Conservation (phyloP, 2,888 invertebrate genomes). For the Hesperia comma region DNA sequence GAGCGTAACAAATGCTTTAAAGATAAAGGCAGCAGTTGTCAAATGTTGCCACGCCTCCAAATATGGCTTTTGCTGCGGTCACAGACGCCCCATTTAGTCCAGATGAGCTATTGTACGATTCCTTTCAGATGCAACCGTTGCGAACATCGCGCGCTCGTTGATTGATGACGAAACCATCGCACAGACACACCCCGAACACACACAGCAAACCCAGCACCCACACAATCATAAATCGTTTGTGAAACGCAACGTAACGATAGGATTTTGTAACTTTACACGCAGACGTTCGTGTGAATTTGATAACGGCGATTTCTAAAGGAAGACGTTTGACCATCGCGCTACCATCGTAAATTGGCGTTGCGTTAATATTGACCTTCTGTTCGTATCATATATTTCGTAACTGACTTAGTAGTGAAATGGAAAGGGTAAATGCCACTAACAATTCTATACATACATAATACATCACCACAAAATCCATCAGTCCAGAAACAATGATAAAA, state of each 20-base stretch:
- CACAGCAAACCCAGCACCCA: background rate
- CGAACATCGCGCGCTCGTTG: conserved; percentile 18
- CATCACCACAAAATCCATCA: no score
- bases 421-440: background rate
- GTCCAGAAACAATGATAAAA: no score
- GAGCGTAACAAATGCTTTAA: background rate
- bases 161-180: conserved; percentile 29
- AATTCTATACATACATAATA: background rate
- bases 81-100: conserved; percentile 10
- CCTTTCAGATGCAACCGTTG: conserved; percentile 33
- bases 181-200: conserved; percentile 3
- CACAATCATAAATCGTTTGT: background rate
- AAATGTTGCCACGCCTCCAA: conserved; percentile 23
- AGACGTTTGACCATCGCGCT: conserved; percentile 24
- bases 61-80: conserved; percentile 15
- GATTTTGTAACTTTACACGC: conserved; percentile 16
- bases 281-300: conserved; percentile 6
- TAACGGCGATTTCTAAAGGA: conserved; percentile 31
- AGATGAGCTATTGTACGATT: conserved; percentile 34
- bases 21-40: background rate
- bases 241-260: background rate
- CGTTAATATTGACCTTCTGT: conserved; percentile 14
- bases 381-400: conserved; percentile 4
- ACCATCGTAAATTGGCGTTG: conserved; percentile 10
- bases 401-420: background rate